Evolutionary conservation across 37 sponge, comb jelly and placozoan species (phyloP).

Genomic region (Chondrilla cf. caribensis): DNA sequence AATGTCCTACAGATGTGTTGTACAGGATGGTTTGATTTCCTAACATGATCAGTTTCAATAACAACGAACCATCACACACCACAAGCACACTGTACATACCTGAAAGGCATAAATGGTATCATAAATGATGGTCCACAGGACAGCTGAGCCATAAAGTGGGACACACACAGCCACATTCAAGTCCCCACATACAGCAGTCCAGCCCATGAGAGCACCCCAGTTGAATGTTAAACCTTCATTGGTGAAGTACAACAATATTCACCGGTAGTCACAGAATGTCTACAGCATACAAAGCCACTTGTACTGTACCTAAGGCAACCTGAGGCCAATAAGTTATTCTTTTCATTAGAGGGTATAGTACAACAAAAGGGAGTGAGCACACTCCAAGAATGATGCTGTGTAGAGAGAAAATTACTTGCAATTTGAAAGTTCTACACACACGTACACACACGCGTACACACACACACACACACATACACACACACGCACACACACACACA

Average conservation of each 20-base stretch:
- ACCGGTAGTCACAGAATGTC: no score
- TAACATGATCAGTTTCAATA: not conserved
- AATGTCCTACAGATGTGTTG: constrained; percentile 49
- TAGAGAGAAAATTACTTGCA: no score
- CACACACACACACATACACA: no score
- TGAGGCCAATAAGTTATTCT: constrained; percentile 71
- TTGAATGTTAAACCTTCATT: constrained; percentile 60
- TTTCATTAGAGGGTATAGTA: constrained; percentile 59
- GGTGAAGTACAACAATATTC: no score
- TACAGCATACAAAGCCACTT: no score
- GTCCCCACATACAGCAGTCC: constrained; percentile 42
- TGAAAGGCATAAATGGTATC: constrained; percentile 75
- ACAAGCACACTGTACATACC: constrained; percentile 3
- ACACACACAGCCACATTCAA: constrained; percentile 30
- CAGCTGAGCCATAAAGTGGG: constrained; percentile 52
- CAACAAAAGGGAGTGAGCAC: constrained; percentile 36
- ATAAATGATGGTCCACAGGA: constrained; percentile 67
- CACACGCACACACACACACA: no score
- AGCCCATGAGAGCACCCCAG: constrained; percentile 68
- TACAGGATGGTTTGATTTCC: no score
- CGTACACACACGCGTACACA: no score
- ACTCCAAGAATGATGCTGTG: constrained; percentile 45
- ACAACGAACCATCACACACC: not conserved
- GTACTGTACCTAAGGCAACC: constrained; percentile 34
- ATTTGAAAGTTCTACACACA: no score